A percentile compares a stretch with the other conserved stretches of the same genome.
phyloP scores from a whole-genome alignment of 2,888 invertebrate species.

The Dusona sp. region DNA sequence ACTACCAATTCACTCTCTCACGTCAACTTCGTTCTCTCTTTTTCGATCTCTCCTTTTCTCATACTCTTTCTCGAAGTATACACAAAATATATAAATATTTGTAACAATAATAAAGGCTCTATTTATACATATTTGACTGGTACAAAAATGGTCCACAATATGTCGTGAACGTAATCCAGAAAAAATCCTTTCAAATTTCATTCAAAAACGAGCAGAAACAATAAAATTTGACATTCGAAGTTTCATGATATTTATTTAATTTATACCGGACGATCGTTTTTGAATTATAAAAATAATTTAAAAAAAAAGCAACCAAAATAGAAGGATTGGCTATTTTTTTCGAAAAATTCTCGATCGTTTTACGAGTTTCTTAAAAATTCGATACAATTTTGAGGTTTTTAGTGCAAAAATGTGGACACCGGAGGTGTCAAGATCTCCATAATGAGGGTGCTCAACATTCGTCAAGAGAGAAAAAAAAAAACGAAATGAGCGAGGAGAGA shows the following conservation, averaged over 20 bases:
- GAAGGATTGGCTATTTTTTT: background rate
- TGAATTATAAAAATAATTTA: too few relatives aligned
- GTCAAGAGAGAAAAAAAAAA: background rate
- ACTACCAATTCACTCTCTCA: constrained; percentile 60
- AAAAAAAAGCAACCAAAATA: background rate
- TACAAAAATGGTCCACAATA: constrained; percentile 22
- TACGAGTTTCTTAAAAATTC: background rate
- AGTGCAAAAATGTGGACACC: background rate
- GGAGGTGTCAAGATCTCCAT: constrained; percentile 8
- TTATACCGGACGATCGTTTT: too few relatives aligned
- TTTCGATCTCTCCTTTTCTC: constrained; percentile 36
- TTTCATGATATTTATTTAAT: too few relatives aligned
- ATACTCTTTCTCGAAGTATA: constrained; percentile 17
- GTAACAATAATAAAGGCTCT: background rate
- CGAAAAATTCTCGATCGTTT: background rate
- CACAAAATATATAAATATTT: constrained; percentile 2
- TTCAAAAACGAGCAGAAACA: too few relatives aligned
- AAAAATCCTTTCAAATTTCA: too few relatives aligned
- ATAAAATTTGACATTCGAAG: too few relatives aligned
- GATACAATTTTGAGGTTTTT: background rate
- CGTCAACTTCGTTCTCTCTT: constrained; percentile 60
- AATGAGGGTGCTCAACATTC: background rate
- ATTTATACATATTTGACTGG: background rate
- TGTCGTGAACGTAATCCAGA: background rate
- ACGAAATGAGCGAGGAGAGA: background rate